Evolutionary conservation across 2,113 vertebrate genomes (phyloP), one percentile per base, ranked within the genome.

Genomic region (Mola mola): DNA sequence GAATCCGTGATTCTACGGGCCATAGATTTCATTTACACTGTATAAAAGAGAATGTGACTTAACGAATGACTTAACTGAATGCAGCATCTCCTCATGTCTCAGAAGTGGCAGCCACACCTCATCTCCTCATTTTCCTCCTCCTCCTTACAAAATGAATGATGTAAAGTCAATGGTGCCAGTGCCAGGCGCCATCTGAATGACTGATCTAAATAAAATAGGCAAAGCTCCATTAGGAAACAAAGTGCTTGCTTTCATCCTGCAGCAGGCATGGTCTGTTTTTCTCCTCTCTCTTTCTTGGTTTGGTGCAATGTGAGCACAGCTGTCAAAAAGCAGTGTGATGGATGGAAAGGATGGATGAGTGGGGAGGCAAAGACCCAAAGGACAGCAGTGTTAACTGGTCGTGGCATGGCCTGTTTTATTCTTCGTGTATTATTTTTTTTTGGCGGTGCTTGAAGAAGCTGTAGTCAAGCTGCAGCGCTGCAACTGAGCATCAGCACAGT

Each of bases 301-400:
- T 88, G 90, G 67, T 89, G 88, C 91, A 78, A 70, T 78, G 85
- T 90, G 88, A 92, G 89, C 90, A 83, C 63, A 86, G 82, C 90
- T 93, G 86, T 91, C 90, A 83, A 70, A 73, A 88, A 82, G 79
- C 24, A 17, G 63, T 28, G 50, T 72, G 83, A 90, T 1, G 37
- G 73, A 90, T 79, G 77, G 88, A 73, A 4, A 8, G 6, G 9
- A 4, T 72, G 72, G 58, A 75, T 79, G 6, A 11, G 22, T 2
- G 19, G 10, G 17, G 19, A 1, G 65, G 2, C 0, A 0, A 9
- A 33, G 38, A n/a, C 43, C 17, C 19, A 1, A 15, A 52, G 43
- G 41, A 59, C 11, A 6, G 43, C 21, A 22, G 42, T 40, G 44
- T 62, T 61, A 67, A 51, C 66, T 71, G 75, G 80, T 67, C 59